Evolutionary conservation across 2,797 vertebrate species (phyloP).

Genomic region (Mionectes olivaceus): DNA sequence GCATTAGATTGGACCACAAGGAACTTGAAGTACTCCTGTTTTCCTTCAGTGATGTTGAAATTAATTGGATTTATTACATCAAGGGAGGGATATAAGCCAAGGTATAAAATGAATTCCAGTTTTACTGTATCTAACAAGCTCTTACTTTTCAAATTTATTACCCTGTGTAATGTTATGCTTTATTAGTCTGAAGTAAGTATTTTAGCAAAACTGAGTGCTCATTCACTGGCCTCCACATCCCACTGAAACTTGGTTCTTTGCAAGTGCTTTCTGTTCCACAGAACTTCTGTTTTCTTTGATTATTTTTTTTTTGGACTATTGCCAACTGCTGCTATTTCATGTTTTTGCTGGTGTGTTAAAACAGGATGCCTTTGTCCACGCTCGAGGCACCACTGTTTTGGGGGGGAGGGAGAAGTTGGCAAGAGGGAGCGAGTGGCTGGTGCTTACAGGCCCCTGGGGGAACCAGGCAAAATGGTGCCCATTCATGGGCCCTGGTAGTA

Average conservation of each 20-base stretch:
- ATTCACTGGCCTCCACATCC: neutral
- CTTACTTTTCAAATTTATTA: neutral
- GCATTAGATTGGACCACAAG: neutral
- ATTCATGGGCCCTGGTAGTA: neutral
- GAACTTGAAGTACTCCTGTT: neutral
- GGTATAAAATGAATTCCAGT: neutral
- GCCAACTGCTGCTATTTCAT: neutral
- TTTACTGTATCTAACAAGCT: neutral
- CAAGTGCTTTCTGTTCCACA: neutral
- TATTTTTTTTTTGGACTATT: neutral
- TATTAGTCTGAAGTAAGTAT: neutral
- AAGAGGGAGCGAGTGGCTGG: neutral
- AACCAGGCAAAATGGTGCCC: neutral
- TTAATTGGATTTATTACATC: neutral
- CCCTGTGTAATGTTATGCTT: neutral
- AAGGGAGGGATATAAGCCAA: neutral
- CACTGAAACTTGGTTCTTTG: neutral
- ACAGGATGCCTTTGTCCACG: constrained; percentile 28
- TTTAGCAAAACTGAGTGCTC: neutral
- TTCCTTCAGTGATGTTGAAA: neutral
- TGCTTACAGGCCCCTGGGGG: neutral
- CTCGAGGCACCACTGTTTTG: rapidly evolving
- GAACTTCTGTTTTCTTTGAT: neutral
- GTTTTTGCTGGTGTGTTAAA: neutral
- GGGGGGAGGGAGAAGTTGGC: rapidly evolving